Base-by-base conservation (phyloP, 2,888 invertebrate genomes). In the Latheticus oryzae region DNA sequence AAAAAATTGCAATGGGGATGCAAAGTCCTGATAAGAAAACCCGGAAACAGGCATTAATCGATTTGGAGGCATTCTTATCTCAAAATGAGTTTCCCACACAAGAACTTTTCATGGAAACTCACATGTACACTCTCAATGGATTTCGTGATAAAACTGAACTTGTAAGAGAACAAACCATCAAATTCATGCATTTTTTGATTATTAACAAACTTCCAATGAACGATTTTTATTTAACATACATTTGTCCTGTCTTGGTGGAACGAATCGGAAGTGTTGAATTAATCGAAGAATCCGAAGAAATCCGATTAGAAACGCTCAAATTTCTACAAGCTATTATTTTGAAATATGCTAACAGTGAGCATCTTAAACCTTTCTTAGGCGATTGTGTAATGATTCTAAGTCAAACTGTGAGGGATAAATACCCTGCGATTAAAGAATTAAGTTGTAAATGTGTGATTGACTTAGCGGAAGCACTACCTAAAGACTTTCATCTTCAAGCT, bases 261-360 rank as follows among this genome's bases (percentile, higher is more conserved):
- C 85, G 94, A 58, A 84, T 96, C 62, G 93, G 91, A 0, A 85
- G 86, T 50, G 84, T 87, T 24, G 93, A 94, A 75, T 82, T 89
- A 28, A 72, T 83, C 2, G 89, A 89, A 73, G 76, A 82, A 24
- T 87, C 87, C 0, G 96, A 97, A 79, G 96, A 97, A 82, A 83
- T 95, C 30, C 85, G 95, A 15, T 74, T 93, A 5, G 79, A 85
- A 26, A 81, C 90, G 42, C 76, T 94, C 0, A 74, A 81, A 52
- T 81, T 95, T 32, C 76, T 93, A n/a, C 81, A 82, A 52, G 77
- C 81, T 28, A 83, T 95, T 62, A 78, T 94, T 35, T 75, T 81
- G 2, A 86, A 84, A 63, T 90, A 89, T 69, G 80, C 82, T 66
- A 81, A 82, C 2, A 81, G 83, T 4, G 82, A 82, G 21, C 81